Percentiles rank a stretch among this genome's conserved stretches.
Conservation (phyloP, 2,797 vertebrate species). For the Loriculus beryllinus region DNA sequence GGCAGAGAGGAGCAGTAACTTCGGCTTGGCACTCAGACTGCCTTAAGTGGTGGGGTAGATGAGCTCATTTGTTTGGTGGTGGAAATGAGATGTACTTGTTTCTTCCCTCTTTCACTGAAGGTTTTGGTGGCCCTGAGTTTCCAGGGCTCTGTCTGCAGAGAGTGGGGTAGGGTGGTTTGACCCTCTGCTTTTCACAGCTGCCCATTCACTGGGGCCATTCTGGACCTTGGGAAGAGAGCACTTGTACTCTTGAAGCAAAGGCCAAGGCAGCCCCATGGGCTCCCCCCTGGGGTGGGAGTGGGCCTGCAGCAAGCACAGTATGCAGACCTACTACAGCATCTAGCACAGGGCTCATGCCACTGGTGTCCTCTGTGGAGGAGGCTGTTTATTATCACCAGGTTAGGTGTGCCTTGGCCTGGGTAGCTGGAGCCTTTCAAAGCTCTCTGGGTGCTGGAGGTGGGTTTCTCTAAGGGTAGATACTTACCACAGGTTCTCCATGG, state of each 20-base stretch:
- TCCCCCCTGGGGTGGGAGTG: not conserved
- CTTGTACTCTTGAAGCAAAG: not conserved
- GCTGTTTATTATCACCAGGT: not conserved
- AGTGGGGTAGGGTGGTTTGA: not conserved
- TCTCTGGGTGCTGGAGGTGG: not conserved
- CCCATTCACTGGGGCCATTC: not conserved
- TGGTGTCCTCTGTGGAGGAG: not conserved
- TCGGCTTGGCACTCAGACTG: not conserved
- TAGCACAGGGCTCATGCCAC: not conserved
- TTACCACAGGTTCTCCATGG: not conserved
- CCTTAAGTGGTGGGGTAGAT: not conserved
- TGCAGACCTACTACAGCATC: not conserved
- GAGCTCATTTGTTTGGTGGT: not conserved
- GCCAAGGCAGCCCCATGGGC: not conserved
- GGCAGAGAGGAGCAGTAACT: not conserved
- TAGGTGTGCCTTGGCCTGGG: not conserved
- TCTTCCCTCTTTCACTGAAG: not conserved
- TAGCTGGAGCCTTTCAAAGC: not conserved
- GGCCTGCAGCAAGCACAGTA: not conserved
- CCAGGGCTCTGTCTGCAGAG: not conserved
- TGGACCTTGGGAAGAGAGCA: not conserved
- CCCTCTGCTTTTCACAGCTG: not conserved
- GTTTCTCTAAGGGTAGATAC: not conserved
- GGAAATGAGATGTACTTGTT: not conserved
- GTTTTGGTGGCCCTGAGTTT: not conserved